A percentile compares a stretch with the other conserved stretches of the same genome.
Evolutionary conservation across 1,140 invertebrate species (phyloP).

Genomic region (Lepeophtheirus salmonis): DNA sequence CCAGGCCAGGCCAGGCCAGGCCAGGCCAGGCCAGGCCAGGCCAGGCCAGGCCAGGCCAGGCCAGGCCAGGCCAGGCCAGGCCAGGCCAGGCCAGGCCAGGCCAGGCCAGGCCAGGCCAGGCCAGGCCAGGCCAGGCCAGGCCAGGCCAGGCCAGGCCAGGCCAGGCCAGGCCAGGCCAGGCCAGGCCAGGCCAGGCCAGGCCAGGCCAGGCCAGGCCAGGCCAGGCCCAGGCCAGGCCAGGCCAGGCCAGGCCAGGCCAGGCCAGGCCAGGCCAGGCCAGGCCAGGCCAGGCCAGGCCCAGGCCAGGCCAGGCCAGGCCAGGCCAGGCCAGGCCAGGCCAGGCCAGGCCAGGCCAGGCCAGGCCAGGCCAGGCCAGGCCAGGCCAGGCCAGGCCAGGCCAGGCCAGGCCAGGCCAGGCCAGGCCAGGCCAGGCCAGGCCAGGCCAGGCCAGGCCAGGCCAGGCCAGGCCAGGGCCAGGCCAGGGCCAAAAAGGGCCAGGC

Average conservation of each 20-base stretch:
- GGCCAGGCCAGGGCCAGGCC: constrained; percentile 23
- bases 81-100: constrained; percentile 22
- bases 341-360: constrained; percentile 24
- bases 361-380: constrained; percentile 24
- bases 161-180: constrained; percentile 24
- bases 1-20: constrained; percentile 21
- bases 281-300: constrained; percentile 24
- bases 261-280: constrained; percentile 24
- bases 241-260: constrained; percentile 24
- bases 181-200: constrained; percentile 24
- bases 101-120: constrained; percentile 21
- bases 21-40: constrained; percentile 22
- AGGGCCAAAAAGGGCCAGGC: too few species aligned
- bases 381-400: constrained; percentile 24
- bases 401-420: constrained; percentile 24
- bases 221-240: constrained; percentile 24
- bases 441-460: constrained; percentile 24
- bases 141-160: constrained; percentile 23
- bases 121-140: constrained; percentile 22
- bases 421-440: constrained; percentile 24
- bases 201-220: constrained; percentile 24
- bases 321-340: constrained; percentile 24
- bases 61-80: constrained; percentile 23
- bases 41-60: constrained; percentile 23
- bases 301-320: constrained; percentile 24